Evolutionary conservation across 2,113 vertebrate genomes (phyloP).

Genomic region (Corydoras maculifer): DNA sequence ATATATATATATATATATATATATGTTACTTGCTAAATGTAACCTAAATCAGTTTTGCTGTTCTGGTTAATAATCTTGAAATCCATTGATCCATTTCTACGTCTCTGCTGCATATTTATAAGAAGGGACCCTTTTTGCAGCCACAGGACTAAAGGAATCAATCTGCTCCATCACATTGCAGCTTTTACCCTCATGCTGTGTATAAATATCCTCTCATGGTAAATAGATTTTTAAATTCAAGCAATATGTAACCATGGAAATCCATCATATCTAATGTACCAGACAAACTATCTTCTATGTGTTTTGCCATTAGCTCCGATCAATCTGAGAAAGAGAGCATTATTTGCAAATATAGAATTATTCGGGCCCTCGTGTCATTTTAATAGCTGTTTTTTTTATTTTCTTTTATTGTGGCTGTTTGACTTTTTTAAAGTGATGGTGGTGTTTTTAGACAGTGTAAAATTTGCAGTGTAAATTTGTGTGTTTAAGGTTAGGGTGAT

Average conservation of each 20-base stretch:
- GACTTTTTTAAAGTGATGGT: no score
- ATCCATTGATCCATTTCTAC: constrained; percentile 20
- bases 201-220: background rate
- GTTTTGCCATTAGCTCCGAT: no score
- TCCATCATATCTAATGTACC: no score
- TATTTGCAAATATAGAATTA: no score
- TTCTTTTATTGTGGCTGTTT: no score
- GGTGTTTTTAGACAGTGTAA: no score
- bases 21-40: background rate
- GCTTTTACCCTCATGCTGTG: constrained; percentile 4
- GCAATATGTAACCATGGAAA: background rate
- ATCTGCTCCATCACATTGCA: constrained; percentile 23
- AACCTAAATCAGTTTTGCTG: background rate
- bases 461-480: no score
- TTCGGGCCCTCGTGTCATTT: no score
- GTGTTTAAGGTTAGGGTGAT: no score
- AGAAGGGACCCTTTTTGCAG: constrained; percentile 10
- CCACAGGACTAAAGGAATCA: constrained; percentile 24
- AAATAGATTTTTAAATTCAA: background rate
- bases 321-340: no score
- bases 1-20: background rate
- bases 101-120: constrained; percentile 25
- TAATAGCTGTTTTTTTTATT: no score
- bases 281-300: background rate
- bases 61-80: constrained; percentile 15